A percentile compares a stretch with the other conserved stretches of the same genome.
Evolutionary conservation across 2,113 vertebrate species (phyloP).

Genomic region (Cyprinodon variegatus): DNA sequence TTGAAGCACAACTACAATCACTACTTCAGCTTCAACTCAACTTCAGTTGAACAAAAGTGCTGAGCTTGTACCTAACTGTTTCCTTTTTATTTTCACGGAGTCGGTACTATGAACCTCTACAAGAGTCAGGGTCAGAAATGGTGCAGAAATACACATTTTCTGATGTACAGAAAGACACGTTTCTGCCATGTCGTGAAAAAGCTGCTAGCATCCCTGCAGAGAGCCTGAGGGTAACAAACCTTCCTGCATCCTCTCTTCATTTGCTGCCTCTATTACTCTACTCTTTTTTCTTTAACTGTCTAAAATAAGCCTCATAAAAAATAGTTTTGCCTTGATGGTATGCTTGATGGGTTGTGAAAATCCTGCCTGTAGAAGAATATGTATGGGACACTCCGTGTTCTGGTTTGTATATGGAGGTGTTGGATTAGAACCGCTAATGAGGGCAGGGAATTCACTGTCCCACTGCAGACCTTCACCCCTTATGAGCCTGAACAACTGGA

Average conservation of each 20-base stretch:
- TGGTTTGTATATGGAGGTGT: slow-evolving; percentile 4
- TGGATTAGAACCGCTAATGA: slow-evolving; percentile 31
- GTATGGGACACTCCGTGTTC: not conserved
- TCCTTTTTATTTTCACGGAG: not conserved
- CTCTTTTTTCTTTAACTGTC: slow-evolving; percentile 6
- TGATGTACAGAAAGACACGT: not conserved
- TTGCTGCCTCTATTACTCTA: slow-evolving; percentile 14
- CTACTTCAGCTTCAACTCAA: too few species aligned
- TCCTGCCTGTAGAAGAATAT: not conserved
- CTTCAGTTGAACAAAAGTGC: too few species aligned
- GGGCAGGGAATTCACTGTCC: slow-evolving; percentile 31
- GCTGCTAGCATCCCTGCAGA: slow-evolving; percentile 6
- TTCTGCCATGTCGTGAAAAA: not conserved
- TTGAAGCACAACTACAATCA: too few species aligned
- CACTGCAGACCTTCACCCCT: slow-evolving; percentile 19
- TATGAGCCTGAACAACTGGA: slow-evolving; percentile 20
- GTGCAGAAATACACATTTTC: not conserved
- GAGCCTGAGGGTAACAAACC: slow-evolving; percentile 6
- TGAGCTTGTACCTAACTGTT: too few species aligned
- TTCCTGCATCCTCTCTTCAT: slow-evolving; percentile 6
- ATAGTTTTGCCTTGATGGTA: slow-evolving; percentile 19
- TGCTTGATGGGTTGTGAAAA: slow-evolving; percentile 14
- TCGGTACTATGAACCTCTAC: not conserved
- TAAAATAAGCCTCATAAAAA: slow-evolving; percentile 44
- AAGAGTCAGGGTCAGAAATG: slow-evolving; percentile 19